A percentile compares a stretch with the other conserved stretches of the same genome.
Evolutionary conservation across 1,140 invertebrate genomes (phyloP).

Genomic region (Lordiphosa mommai): DNA sequence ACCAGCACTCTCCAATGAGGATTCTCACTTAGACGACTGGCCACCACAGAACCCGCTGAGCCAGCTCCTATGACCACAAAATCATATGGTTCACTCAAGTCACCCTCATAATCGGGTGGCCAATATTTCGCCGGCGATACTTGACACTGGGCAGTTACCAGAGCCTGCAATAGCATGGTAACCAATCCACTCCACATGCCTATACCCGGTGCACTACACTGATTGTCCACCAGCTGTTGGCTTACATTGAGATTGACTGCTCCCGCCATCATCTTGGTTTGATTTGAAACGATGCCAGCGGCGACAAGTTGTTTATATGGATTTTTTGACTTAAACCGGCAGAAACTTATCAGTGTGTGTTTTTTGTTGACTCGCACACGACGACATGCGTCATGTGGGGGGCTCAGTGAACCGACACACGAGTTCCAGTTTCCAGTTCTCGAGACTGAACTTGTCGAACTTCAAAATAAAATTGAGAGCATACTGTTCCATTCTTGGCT

Average conservation of each 20-base stretch:
- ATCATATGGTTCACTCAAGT: constrained; percentile 77
- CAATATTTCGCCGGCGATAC: constrained; percentile 81
- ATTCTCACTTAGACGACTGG: constrained; percentile 82
- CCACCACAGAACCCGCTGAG: constrained; percentile 83
- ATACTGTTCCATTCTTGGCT: no score
- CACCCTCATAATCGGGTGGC: constrained; percentile 81
- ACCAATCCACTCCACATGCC: constrained; percentile 77
- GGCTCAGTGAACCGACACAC: no score
- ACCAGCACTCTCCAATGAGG: constrained; percentile 82
- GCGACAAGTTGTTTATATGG: constrained; percentile 47
- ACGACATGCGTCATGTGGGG: no score
- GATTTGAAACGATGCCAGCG: constrained; percentile 20
- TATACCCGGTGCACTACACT: constrained; percentile 1
- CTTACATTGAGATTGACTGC: neutral
- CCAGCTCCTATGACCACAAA: constrained; percentile 84
- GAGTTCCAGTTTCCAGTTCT: no score
- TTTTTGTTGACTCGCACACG: no score
- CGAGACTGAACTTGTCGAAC: no score
- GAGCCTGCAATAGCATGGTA: constrained; percentile 81
- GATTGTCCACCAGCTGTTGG: neutral
- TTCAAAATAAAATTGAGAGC: no score
- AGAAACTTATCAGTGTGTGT: neutral
- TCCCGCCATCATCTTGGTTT: constrained; percentile 33
- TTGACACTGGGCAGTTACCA: constrained; percentile 82
- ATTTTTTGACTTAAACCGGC: constrained; percentile 33